Percentiles rank a stretch among this genome's conserved stretches.
Evolutionary conservation across 1,140 invertebrate species (phyloP).

Genomic region (Euura lappo): DNA sequence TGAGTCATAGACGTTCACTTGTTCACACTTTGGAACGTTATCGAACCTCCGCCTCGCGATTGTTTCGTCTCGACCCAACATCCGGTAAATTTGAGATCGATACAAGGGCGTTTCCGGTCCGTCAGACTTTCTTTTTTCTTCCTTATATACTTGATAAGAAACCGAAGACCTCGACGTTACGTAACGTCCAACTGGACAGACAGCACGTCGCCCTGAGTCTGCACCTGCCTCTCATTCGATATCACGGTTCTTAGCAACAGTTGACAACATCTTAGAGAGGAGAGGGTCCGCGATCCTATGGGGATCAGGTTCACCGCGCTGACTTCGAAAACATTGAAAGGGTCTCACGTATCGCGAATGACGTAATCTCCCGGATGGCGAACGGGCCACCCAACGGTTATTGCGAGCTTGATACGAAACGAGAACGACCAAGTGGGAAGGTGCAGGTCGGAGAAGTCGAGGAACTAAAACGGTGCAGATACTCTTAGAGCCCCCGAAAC

Average conservation of each 20-base stretch:
- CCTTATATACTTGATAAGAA: background rate
- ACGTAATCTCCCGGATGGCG: background rate
- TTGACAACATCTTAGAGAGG: background rate
- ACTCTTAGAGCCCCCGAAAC: no score
- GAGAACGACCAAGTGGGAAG: no score
- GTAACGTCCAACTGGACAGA: background rate
- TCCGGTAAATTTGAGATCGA: no score
- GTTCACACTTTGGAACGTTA: no score
- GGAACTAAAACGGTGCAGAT: no score
- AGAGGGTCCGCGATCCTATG: background rate
- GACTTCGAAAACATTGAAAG: constrained; percentile 6
- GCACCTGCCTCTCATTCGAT: no score
- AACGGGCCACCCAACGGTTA: background rate
- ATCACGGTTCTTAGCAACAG: background rate
- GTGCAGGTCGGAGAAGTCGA: no score
- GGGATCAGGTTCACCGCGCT: background rate
- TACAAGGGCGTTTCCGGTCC: no score
- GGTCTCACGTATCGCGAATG: background rate
- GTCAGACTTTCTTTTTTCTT: background rate
- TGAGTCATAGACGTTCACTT: background rate
- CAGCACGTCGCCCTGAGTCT: background rate
- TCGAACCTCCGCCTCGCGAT: no score
- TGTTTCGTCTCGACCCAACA: no score
- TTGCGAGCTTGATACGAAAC: no score
- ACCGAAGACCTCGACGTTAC: background rate